Evolutionary conservation across 2,113 vertebrate genomes (phyloP), one percentile per base, ranked within the genome.

Genomic region (Falco punctatus): DNA sequence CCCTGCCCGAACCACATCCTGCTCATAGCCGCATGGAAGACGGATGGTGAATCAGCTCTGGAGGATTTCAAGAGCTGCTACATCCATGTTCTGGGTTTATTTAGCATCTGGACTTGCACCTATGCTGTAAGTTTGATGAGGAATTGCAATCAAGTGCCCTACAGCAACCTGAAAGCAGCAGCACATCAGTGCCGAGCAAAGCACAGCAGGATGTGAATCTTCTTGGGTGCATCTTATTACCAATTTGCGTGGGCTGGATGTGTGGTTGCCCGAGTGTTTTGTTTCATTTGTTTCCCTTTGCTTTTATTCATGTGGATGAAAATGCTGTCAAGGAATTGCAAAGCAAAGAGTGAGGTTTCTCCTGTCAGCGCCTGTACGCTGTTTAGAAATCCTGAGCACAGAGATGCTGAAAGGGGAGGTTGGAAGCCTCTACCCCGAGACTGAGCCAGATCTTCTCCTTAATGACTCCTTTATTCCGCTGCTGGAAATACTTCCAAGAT

Each of bases 321-420:
- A 94, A 92, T 1, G 18, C 81, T 46, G 66, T 21, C 77, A 59
- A 61, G 61, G 81, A 89, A 82, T 11, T 3, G 61, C n/a, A 38
- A 73, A 89, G 77, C 66, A 61, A 48, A 16, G 27, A 49, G 27
- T 1, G 44, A 73, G 44, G 51, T 58, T 72, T 58, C 71, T 74
- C 26, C 32, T 74, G 17, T 54, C 55, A 15, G 10, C 4, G 6
- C 51, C 61, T 13, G 27, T 17, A 22, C 0, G 0, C 23, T 73
- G 3, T 24, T 83, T 26, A 33, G 42, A 70, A 69, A 52, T 46
- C 57, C 35, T 6, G 42, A 69, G 66, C 2, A 1, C 0, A 3
- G 55, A 42, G 32, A 59, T 38, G 67, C 23, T 28, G 78, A 57
- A 54, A 38, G n/a, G 44, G 35, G 40, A 66, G 33, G 67, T n/a